Evolutionary conservation across 2,888 invertebrate genomes (phyloP), one percentile per base, ranked within the genome.

Genomic region (Epicampocera succincta): DNA sequence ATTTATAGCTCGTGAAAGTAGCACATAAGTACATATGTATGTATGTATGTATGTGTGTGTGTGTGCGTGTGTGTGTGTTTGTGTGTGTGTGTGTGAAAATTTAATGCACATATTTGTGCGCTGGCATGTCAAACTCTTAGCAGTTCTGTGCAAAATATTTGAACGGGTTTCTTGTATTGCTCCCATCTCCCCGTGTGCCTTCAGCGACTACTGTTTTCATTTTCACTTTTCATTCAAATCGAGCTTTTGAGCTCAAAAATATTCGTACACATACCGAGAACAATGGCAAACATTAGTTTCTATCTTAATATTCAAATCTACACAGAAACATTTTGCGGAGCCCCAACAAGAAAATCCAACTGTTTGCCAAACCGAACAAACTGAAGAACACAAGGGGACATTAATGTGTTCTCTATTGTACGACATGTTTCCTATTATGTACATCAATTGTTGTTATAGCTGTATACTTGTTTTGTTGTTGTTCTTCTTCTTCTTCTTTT

Each of bases 221-320:
- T 75, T 75, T 68, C 75, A 75, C 75, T 68, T 75, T 75, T 52
- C 29, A 75, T 75, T 58, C 58, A 68, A 68, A 68, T 13, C 60
- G 33, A 75, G 58, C 66, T 74, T 74, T 58, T 71, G n/a, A n/a
- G n/a, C n/a, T n/a, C n/a, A n/a, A n/a, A 77, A 76, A 81, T 56
- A n/a, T n/a, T n/a, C n/a, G n/a, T n/a, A 74, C 58, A 80, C 60
- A 66, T 25, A n/a, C n/a, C n/a, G n/a, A 71, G 46, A 68, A 73
- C 38, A 58, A 38, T 3, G 38, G 17, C 48, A 44, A 46, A 44
- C 25, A 63, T 63, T 50, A 38, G 58, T 79, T 25, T 72, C 74
- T 78, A 82, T 82, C 82, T 78, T 65, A 74, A 78, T 82, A 69
- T 82, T 71, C 33, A 74, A 74, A 78, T 82, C 82, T 71, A 82